Percentiles rank a stretch among this genome's conserved stretches.
Evolutionary conservation across 2,888 invertebrate genomes (phyloP).

Genomic region (Deroplatys truncata): DNA sequence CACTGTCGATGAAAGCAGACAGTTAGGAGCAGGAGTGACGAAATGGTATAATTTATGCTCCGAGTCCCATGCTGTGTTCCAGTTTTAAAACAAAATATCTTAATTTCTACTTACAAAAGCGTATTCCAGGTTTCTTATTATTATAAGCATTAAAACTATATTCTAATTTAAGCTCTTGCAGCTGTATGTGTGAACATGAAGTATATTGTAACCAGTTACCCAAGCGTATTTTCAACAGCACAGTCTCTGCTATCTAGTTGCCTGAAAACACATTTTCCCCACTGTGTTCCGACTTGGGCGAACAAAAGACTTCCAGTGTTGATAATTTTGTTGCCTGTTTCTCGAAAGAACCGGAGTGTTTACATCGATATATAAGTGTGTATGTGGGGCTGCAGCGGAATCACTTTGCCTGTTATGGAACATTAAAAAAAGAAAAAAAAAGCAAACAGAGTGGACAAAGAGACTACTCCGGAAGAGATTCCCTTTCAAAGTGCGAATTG

Average conservation of each 20-base stretch:
- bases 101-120: no score
- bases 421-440: background rate
- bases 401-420: background rate
- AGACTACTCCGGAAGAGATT: background rate
- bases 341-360: background rate
- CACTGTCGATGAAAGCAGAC: no score
- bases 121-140: no score
- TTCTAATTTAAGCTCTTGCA: no score
- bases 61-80: no score
- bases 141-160: no score
- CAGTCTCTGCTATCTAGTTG: background rate
- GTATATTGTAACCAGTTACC: no score
- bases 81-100: no score
- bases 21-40: no score
- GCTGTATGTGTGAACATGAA: no score
- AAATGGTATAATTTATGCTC: no score
- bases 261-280: background rate
- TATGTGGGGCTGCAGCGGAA: background rate
- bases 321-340: background rate
- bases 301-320: background rate
- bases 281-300: background rate
- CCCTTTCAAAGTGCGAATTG: background rate
- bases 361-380: background rate
- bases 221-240: background rate
- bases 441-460: background rate